These are phyloP conservation scores for Odontophorus gujanensis DNA, from an alignment of 2,113 vertebrate genomes.

Conservation along the genomic window DNA sequence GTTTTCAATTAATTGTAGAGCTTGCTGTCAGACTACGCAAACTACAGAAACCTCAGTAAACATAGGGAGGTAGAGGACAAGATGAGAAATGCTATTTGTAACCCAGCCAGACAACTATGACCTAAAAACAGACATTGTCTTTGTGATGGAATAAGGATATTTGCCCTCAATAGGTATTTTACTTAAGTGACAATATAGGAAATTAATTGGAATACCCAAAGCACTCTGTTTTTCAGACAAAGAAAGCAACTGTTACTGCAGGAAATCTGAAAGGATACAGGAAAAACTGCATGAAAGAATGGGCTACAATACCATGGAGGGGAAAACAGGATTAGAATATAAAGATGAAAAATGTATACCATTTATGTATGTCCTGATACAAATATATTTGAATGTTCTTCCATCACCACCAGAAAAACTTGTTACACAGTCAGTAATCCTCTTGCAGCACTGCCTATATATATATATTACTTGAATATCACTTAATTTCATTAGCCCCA, in stretches of 20 bases:
- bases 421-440: background rate
- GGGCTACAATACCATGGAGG: background rate
- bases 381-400: background rate
- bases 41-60: background rate
- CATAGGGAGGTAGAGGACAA: background rate
- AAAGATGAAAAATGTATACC: background rate
- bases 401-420: background rate
- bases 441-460: background rate
- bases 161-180: background rate
- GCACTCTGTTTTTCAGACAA: background rate
- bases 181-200: background rate
- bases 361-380: background rate
- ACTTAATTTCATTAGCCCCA: background rate
- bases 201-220: background rate
- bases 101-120: background rate
- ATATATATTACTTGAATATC: background rate
- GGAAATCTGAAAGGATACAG: background rate
- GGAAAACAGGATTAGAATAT: fast-evolving
- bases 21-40: background rate
- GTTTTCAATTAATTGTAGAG: background rate
- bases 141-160: background rate
- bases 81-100: background rate
- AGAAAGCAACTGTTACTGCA: background rate
- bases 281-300: background rate
- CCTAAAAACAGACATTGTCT: background rate